Conservation (phyloP, 1,140 invertebrate species). For the Drosophila baimaii region DNA sequence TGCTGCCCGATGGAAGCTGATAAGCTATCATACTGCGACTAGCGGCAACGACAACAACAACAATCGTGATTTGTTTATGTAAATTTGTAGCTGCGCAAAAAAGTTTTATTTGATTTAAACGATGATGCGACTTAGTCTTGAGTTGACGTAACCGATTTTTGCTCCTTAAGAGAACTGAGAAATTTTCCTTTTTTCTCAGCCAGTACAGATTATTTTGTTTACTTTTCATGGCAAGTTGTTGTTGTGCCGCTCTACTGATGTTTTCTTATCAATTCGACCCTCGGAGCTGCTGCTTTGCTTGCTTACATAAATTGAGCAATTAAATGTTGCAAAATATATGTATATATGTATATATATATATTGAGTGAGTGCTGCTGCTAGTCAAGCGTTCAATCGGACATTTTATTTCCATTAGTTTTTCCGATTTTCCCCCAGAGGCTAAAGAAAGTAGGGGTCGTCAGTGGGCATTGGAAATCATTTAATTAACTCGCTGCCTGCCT, state of each 20-base stretch:
- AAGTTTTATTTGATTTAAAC: conserved; percentile 37
- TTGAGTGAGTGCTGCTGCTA: conserved; percentile 16
- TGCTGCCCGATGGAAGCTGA: conserved; percentile 29
- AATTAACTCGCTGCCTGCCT: conserved; percentile 65
- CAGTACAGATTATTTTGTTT: conserved; percentile 52
- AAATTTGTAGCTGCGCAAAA: conserved; percentile 61
- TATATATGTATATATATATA: conserved; percentile 4
- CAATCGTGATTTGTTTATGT: conserved; percentile 63
- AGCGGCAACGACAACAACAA: too few relatives aligned
- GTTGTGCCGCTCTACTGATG: conserved; percentile 17
- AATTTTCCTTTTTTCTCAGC: conserved; percentile 13
- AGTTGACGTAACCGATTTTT: conserved; percentile 15
- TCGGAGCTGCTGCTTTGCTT: conserved; percentile 24
- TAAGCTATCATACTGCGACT: conserved; percentile 40
- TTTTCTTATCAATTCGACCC: conserved; percentile 58
- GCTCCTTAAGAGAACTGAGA: conserved; percentile 11
- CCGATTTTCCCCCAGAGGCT: conserved; percentile 36
- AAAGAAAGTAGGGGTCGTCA: conserved; percentile 66
- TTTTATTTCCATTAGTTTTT: conserved; percentile 56
- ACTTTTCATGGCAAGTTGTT: conserved; percentile 9
- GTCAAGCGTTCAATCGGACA: conserved; percentile 37
- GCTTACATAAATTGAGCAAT: conserved; percentile 53
- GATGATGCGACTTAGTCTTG: conserved; percentile 15
- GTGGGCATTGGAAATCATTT: conserved; percentile 74
- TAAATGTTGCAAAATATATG: conserved; percentile 45